Conservation (phyloP, 2,888 invertebrate genomes). For the Troglohyphantes excavatus region DNA sequence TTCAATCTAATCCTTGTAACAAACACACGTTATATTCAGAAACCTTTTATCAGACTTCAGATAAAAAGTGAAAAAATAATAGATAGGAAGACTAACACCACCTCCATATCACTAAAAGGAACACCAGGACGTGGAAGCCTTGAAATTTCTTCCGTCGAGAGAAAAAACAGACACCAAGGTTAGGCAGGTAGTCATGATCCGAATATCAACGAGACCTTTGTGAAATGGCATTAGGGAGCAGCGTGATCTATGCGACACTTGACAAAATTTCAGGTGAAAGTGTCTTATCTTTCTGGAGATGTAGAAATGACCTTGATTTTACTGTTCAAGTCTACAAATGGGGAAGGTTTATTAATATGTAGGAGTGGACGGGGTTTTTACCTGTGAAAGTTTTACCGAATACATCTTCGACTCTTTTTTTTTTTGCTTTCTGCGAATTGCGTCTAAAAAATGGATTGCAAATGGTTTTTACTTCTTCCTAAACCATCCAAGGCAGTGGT, state of each 20-base stretch:
- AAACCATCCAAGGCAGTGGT: no score
- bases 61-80: not conserved
- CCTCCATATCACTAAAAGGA: not conserved
- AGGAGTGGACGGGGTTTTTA: not conserved
- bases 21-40: no score
- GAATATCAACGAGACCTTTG: conserved; percentile 1
- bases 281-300: not conserved
- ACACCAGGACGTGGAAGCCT: no score
- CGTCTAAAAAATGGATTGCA: no score
- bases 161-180: not conserved
- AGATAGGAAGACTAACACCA: not conserved
- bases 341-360: not conserved
- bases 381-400: no score
- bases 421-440: no score
- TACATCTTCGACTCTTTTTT: no score
- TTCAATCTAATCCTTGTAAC: no score
- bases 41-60: no score
- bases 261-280: not conserved
- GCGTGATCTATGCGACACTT: not conserved
- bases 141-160: not conserved
- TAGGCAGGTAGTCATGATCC: not conserved
- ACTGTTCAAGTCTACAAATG: not conserved
- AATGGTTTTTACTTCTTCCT: no score
- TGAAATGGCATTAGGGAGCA: not conserved
- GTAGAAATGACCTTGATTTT: not conserved